Base-by-base conservation (phyloP, 2,888 invertebrate species). In the Muschampia plurimacula region DNA sequence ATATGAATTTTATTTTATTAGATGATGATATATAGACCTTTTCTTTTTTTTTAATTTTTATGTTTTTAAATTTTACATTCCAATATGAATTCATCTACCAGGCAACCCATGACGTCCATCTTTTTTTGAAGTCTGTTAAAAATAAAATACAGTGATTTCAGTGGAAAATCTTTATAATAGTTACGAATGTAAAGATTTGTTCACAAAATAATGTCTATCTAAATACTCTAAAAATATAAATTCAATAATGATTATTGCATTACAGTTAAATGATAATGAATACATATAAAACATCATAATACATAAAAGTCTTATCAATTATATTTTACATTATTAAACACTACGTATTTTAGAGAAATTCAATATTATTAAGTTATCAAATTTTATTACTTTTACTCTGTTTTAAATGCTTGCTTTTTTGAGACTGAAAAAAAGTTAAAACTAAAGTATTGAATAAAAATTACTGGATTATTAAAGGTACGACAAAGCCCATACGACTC, bases 171-270 rank as follows among this genome's bases (percentile, higher is more conserved):
- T 66, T 78, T 83, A 81, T 83, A 82, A 80, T 81, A 75, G 75
- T 65, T 65, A 65, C 77, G 74, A 81, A 81, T 82, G 81, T 84
- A 83, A 83, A 82, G 77, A 79, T 78, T 80, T 79, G 77, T 78
- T 83, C 79, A 82, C 80, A 83, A 83, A 86, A 85, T 85, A 86
- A 86, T 80, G 78, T 82, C 81, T 84, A 86, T 86, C 82, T 84
- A 87, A 84, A 85, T 79, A 78, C 81, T 84, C 83, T 82, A 84
- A 88, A 89, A 88, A 89, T 88, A 88, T 78, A 83, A 80, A 80
- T 85, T 82, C 77, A 81, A 83, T 81, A 77, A 82, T 77, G 69
- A 77, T 79, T 78, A 83, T 81, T 84, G 84, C 82, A 82, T 80
- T 81, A 79, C 72, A 67, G 49, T 62, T 44, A 66, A 73, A 71